Percentiles rank a stretch among this genome's conserved stretches.
phyloP scores from a whole-genome alignment of 2,797 vertebrate species.

The Potorous gilbertii region DNA sequence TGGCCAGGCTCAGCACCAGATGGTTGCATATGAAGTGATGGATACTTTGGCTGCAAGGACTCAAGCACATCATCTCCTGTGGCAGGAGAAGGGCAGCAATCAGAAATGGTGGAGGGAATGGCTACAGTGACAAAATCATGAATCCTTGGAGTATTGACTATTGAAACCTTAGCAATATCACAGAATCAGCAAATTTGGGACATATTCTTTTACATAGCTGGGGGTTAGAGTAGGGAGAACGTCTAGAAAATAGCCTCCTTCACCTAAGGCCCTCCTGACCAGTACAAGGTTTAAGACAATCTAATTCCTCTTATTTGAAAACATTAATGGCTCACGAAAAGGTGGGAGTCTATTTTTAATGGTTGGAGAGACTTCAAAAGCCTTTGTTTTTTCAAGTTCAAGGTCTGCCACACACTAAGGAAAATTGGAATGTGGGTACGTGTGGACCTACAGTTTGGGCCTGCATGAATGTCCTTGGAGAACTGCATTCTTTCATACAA shows the following conservation, averaged over 20 bases:
- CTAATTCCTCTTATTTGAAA: not conserved
- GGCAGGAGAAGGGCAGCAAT: not conserved
- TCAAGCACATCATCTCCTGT: not conserved
- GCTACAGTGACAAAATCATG: not conserved
- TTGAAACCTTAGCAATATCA: not conserved
- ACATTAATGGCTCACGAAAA: not conserved
- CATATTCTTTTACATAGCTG: not conserved
- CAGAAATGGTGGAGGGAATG: not conserved
- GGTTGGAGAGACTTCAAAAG: not conserved
- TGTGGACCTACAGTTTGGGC: not conserved
- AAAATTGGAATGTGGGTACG: not conserved
- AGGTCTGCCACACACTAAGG: not conserved
- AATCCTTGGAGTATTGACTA: not conserved
- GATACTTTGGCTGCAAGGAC: not conserved
- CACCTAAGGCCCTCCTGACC: not conserved
- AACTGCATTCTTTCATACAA: not conserved
- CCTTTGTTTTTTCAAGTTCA: not conserved
- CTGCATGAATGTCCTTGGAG: not conserved
- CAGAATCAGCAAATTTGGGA: not conserved
- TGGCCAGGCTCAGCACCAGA: not conserved
- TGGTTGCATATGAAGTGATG: not conserved
- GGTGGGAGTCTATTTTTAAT: not conserved
- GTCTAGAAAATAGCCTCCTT: not conserved
- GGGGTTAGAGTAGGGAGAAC: not conserved
- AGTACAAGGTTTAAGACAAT: not conserved